These are phyloP conservation scores for Tauraco erythrolophus DNA, from an alignment of 2,113 vertebrate genomes.

Conservation along the genomic window DNA sequence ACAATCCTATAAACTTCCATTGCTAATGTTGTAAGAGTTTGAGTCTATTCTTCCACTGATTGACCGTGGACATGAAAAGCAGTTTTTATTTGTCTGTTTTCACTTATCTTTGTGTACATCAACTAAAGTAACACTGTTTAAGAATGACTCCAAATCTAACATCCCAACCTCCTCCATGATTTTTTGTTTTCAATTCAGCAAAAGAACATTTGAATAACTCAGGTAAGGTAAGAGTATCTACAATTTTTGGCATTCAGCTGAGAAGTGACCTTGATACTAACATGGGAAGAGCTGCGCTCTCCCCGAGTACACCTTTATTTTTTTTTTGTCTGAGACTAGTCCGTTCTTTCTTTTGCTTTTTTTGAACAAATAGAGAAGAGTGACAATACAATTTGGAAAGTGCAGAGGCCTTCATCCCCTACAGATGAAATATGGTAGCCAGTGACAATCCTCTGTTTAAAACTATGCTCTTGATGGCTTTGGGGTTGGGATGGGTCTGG, in stretches of 20 bases:
- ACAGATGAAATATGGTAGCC: fast-evolving
- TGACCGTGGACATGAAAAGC: background rate
- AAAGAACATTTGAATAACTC: background rate
- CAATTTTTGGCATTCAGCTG: background rate
- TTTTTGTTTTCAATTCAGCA: background rate
- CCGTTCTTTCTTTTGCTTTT: background rate
- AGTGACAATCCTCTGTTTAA: background rate
- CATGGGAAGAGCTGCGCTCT: background rate
- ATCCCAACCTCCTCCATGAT: fast-evolving
- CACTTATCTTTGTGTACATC: background rate
- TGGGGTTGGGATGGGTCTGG: background rate
- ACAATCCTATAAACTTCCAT: background rate
- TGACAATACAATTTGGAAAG: background rate
- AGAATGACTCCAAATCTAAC: background rate
- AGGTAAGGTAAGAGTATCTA: background rate
- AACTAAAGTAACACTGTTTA: background rate
- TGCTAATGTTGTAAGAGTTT: background rate
- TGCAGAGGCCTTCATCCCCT: background rate
- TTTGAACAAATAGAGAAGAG: background rate
- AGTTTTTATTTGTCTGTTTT: background rate
- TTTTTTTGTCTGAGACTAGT: background rate
- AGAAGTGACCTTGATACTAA: background rate
- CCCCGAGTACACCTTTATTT: too few relatives aligned
- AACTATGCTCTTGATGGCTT: background rate
- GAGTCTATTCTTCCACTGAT: background rate